Evolutionary conservation across 2,888 invertebrate genomes (phyloP), one percentile per base, ranked within the genome.

Genomic region (Nomada hirtipes): DNA sequence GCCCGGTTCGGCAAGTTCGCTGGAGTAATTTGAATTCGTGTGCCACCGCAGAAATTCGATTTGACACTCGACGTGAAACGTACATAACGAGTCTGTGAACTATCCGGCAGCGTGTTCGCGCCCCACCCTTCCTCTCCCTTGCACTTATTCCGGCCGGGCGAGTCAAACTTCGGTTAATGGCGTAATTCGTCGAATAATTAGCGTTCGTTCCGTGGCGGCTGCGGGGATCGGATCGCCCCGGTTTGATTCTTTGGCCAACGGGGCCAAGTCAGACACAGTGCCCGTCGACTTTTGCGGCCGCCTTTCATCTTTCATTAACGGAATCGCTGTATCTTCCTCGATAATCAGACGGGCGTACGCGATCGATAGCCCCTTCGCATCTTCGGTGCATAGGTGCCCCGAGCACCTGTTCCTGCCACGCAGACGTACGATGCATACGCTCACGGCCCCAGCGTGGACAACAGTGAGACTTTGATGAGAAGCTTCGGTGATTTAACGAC

Each of bases 51-150:
- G 89, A 88, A 88, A 88, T 88, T 87, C 87, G 87, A 89, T 88
- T 88, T 87, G 85, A 88, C 85, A 87, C 80, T 83, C 87, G 85
- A 86, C 82, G 80, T 83, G 88, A 89, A 89, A 89, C 78, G 89
- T 86, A 83, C 84, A 84, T 88, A 88, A 88, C 88, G 89, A 88
- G 81, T 89, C 85, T 75, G 73, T 65, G 78, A 88, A 88, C 88
- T 88, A 86, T 89, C 81, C 79, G 55, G 73, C 76, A 72, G 67
- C 69, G 76, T 59, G 72, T 52, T 26, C 72, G 20, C 36, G 44
- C 57, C 26, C 26, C 61, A 9, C 47, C 47, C 50, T 15, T 52
- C 26, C 13, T 9, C 60, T 18, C 20, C 18, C 68, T 23, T 18
- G 29, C 59, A 52, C 60, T 75, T 55, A 55, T 60, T 26, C 60